Evolutionary conservation across 2,113 vertebrate genomes (phyloP), one percentile per base, ranked within the genome.

Genomic region (Pheucticus melanocephalus): DNA sequence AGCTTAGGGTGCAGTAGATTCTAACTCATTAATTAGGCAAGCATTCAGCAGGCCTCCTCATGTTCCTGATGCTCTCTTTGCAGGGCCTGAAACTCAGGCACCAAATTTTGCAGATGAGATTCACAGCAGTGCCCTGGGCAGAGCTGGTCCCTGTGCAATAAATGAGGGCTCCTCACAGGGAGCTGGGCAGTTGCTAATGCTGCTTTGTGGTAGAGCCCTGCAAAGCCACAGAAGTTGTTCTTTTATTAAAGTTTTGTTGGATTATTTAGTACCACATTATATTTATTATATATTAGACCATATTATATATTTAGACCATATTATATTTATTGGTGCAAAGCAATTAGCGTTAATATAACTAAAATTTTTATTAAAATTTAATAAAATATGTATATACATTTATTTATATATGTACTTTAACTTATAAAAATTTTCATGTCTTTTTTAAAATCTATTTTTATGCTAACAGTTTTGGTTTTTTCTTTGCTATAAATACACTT

Each of bases 21-120:
- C 42, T 37, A 85, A 14, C 57, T 96, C 82, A 72, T 86, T 90
- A 86, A 88, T 94, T 94, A 92, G 79, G 82, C 79, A 80, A 1
- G 37, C 40, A 53, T 90, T 90, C 79, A 88, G 75, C 90, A 90
- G 87, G 57, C 9, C 2, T 69, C 50, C 65, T 39, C 57, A 30
- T 80, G 57, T 88, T 85, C 77, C 64, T 31, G 57, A 51, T 76
- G 87, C 73, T 95, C 69, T 57, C 75, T 96, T 93, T 77, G 53
- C 85, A 57, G 50, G 10, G 45, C 88, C 85, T 85, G n/a, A 57
- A 76, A 53, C n/a, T 40, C 57, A 12, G 5, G 53, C 70, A 76
- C 27, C 66, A 64, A 2, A 51, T 89, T 51, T 53, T 31, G 27
- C 89, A 83, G 80, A 44, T 83, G 31, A 77, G 82, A 83, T 42